Conservation (phyloP, 2,113 vertebrate genomes). For the Emberiza fucata region DNA sequence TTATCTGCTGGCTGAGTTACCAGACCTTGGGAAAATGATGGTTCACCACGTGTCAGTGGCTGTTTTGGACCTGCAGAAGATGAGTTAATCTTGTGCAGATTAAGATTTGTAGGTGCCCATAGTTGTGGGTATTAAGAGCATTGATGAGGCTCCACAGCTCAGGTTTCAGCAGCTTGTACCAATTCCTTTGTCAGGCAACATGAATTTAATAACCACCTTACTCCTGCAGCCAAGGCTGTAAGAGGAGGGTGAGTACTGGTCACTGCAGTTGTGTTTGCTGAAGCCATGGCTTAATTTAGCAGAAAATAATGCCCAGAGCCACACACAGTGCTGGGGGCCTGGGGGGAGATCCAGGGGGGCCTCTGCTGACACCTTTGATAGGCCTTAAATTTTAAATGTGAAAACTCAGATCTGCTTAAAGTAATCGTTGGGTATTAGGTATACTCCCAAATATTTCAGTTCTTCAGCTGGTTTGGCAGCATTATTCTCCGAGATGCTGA, state of each 20-base stretch:
- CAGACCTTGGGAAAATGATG: constrained; percentile 14
- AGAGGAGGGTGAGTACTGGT: not conserved
- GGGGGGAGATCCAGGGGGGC: not conserved
- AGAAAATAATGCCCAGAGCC: not conserved
- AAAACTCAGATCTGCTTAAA: constrained; percentile 40
- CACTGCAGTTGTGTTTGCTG: not conserved
- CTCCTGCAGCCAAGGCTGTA: not conserved
- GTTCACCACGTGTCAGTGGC: not conserved
- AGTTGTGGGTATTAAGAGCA: not conserved
- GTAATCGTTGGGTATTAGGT: constrained; percentile 33
- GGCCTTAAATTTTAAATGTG: constrained; percentile 1
- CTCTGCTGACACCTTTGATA: not conserved
- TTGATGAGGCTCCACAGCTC: not conserved
- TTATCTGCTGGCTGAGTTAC: constrained; percentile 8
- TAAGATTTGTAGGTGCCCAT: not conserved
- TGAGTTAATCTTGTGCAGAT: not conserved
- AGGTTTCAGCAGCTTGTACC: not conserved
- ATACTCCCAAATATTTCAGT: constrained; percentile 6
- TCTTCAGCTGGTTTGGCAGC: constrained; percentile 49
- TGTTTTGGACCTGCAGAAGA: not conserved
- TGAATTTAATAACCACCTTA: not conserved
- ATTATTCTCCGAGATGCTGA: constrained; percentile 74
- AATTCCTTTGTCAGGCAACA: not conserved
- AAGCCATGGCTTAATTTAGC: not conserved
- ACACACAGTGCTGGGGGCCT: not conserved